These are phyloP conservation scores for Microtus californicus DNA, from an alignment of 2,797 vertebrate species.

Conservation along the genomic window DNA sequence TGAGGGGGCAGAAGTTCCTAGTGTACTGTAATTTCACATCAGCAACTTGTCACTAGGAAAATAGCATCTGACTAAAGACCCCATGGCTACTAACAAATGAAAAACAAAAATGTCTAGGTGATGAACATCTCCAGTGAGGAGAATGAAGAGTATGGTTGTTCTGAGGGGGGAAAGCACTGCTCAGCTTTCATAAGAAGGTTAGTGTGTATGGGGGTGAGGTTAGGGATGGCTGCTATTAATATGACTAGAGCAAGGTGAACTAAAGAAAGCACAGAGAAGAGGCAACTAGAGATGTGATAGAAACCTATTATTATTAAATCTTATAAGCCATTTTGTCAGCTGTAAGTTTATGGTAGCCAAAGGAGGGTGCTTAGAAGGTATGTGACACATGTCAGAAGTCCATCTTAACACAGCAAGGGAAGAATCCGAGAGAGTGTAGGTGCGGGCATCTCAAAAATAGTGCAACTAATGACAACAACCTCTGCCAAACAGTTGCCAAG, in stretches of 20 bases:
- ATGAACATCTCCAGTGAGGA: neutral
- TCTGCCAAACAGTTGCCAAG: neutral
- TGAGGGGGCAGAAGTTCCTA: neutral
- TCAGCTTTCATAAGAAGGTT: neutral
- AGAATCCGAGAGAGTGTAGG: neutral
- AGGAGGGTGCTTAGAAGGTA: neutral
- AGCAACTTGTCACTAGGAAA: constrained; percentile 16
- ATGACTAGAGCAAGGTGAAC: neutral
- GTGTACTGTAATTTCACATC: neutral
- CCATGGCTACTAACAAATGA: neutral
- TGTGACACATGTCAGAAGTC: neutral
- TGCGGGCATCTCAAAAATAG: neutral
- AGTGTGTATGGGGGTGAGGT: neutral
- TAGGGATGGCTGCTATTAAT: neutral
- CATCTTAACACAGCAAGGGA: neutral
- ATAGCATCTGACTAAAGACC: constrained; percentile 7
- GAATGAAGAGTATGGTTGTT: neutral
- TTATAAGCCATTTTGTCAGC: constrained; percentile 1
- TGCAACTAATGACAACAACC: neutral
- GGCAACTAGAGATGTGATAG: neutral
- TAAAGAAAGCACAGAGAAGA: neutral
- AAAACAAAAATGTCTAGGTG: neutral
- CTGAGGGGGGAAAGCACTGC: neutral
- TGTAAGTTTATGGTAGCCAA: neutral
- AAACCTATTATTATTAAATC: neutral